A percentile compares a stretch with the other conserved stretches of the same genome.
Evolutionary conservation across 2,797 vertebrate genomes (phyloP).

Genomic region (Rousettus madagascariensis): DNA sequence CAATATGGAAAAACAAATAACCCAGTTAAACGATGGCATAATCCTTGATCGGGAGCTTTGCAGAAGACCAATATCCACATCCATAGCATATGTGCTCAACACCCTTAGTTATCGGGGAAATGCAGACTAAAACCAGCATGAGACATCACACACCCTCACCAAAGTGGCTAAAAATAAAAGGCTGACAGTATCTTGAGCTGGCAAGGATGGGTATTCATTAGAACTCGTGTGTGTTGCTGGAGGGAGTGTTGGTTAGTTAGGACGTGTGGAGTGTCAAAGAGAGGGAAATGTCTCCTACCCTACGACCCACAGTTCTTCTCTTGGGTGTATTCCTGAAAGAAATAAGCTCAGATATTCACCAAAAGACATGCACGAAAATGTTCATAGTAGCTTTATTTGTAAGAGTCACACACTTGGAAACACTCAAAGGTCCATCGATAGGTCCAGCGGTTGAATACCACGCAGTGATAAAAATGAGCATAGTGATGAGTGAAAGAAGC

Average conservation of each 20-base stretch:
- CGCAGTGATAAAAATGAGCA: neutral
- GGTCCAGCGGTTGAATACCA: neutral
- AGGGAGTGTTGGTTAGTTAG: neutral
- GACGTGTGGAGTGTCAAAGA: neutral
- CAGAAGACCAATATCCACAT: neutral
- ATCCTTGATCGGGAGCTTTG: neutral
- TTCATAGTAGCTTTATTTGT: neutral
- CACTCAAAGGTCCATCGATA: neutral
- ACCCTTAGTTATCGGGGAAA: neutral
- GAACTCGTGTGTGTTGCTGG: neutral
- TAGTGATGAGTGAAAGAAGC: neutral
- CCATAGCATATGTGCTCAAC: too few relatives aligned
- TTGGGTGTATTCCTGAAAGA: neutral
- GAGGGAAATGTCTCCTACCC: neutral
- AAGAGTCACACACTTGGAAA: neutral
- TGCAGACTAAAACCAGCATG: neutral
- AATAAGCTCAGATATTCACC: neutral
- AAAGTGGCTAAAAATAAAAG: neutral
- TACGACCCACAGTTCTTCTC: neutral
- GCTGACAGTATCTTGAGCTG: neutral
- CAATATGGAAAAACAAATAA: neutral
- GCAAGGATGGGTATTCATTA: neutral
- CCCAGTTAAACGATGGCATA: neutral
- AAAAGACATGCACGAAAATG: too few relatives aligned
- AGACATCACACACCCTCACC: neutral